Base-by-base conservation (phyloP, 2,797 vertebrate genomes). In the Schizopygopsis malacanthus region DNA sequence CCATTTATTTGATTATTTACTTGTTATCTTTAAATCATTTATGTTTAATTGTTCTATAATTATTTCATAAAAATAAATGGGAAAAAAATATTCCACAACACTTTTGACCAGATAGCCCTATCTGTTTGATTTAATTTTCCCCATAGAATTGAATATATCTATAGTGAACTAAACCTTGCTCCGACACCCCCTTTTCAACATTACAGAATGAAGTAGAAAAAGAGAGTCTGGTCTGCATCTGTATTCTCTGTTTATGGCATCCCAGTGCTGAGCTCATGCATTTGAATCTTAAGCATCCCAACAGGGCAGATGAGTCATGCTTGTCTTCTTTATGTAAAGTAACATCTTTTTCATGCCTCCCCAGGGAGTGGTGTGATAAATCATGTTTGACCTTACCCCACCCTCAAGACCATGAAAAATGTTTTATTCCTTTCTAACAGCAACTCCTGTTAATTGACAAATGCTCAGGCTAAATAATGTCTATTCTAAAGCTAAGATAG, bases 261-360 rank as follows among this genome's bases (percentile, higher is more conserved):
- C 12, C 12, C 0, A 39, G 20, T 37, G 43, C 59, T 63, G 56
- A 37, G 4, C 45, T 4, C 8, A 15, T 1, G 1, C 18, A n/a
- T n/a, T 12, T 61, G 56, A 61, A 52, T 67, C 28, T 77, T 52
- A 25, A 33, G 56, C 2, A 50, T 80, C 79, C 61, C 59, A 67
- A 50, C 18, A 7, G 33, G 63, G 50, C 37, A 70, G 47, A 84
- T 83, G 63, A 78, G 39, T 91, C 91, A 93, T 79, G 93, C 91
- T 90, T 91, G 76, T 86, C 87, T 86, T 91, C 91, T 63, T 87
- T 91, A 86, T 91, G 50, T 50, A 85, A 72, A 70, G 33, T 73
- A 86, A 92, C 90, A 92, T 93, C 92, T 92, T 92, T 92, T 86
- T 73, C 65, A 50, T 88, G 70, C 86, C 82, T 89, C 90, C 10